Conservation (phyloP, 1,140 invertebrate genomes). For the Acarapis woodi region DNA sequence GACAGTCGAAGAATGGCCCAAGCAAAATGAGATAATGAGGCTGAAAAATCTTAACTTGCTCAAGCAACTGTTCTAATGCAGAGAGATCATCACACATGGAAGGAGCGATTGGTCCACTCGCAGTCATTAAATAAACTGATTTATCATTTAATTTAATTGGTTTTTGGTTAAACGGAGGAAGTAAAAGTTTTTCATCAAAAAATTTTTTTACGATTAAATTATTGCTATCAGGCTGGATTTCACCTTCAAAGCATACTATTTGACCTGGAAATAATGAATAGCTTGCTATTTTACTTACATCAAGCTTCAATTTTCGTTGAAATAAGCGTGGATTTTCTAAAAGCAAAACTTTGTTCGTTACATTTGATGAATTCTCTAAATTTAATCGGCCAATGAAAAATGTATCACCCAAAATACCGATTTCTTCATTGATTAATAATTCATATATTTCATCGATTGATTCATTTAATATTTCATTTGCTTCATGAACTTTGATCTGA, state of each 20-base stretch:
- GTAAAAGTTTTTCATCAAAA: neutral
- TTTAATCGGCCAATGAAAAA: neutral
- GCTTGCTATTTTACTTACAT: neutral
- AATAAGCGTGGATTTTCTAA: neutral
- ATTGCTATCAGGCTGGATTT: too few species aligned
- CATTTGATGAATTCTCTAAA: neutral
- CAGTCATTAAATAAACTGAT: neutral
- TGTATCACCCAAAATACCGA: neutral
- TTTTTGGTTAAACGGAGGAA: neutral
- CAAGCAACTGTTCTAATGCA: slow-evolving; percentile 8
- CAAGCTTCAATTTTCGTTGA: neutral
- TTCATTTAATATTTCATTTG: neutral
- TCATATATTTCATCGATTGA: neutral
- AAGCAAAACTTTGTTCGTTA: neutral
- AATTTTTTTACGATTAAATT: neutral
- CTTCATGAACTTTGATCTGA: neutral
- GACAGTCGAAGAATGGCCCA: slow-evolving; percentile 45
- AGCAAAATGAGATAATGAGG: slow-evolving; percentile 37
- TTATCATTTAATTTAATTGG: neutral
- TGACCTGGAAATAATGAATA: neutral
- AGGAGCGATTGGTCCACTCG: neutral
- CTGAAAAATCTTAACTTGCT: slow-evolving; percentile 30
- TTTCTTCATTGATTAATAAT: neutral
- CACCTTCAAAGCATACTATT: too few species aligned
- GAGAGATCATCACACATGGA: neutral